A percentile compares a stretch with the other conserved stretches of the same genome.
Conservation (phyloP, 2,888 invertebrate genomes). For the Watsonalla binaria region DNA sequence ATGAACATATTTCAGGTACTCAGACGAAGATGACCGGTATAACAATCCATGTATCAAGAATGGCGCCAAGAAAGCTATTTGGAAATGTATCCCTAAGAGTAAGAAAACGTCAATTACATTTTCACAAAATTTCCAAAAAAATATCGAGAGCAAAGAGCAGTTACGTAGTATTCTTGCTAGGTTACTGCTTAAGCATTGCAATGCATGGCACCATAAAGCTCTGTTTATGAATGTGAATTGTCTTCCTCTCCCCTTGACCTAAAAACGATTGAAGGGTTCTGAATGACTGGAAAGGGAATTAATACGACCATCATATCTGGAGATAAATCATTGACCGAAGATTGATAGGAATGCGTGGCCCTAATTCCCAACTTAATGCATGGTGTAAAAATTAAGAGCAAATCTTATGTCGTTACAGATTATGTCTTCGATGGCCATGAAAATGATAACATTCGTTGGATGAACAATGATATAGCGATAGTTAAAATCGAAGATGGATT, state of each 20-base stretch:
- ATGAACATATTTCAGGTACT: constrained; percentile 33
- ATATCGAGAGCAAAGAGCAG: too few relatives aligned
- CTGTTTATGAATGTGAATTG: too few relatives aligned
- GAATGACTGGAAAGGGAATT: too few relatives aligned
- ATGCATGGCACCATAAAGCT: too few relatives aligned
- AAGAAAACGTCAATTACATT: too few relatives aligned
- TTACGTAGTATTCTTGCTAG: background rate
- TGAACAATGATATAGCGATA: constrained; percentile 67
- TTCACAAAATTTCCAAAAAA: too few relatives aligned
- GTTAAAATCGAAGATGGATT: constrained; percentile 64
- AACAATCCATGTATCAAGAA: constrained; percentile 62
- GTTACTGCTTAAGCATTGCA: background rate
- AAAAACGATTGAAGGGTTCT: too few relatives aligned
- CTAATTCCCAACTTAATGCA: background rate
- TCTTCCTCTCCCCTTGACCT: too few relatives aligned
- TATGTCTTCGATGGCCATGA: constrained; percentile 66
- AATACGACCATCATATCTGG: too few relatives aligned
- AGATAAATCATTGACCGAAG: too few relatives aligned
- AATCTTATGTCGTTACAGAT: constrained; percentile 30
- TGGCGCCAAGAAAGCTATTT: constrained; percentile 64
- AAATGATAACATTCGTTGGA: constrained; percentile 66
- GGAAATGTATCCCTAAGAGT: constrained; percentile 71
- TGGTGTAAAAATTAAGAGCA: too few relatives aligned
- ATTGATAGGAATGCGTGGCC: too few relatives aligned
- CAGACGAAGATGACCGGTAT: constrained; percentile 55